Evolutionary conservation across 2,113 vertebrate genomes (phyloP).

Genomic region (Alligator sinensis): DNA sequence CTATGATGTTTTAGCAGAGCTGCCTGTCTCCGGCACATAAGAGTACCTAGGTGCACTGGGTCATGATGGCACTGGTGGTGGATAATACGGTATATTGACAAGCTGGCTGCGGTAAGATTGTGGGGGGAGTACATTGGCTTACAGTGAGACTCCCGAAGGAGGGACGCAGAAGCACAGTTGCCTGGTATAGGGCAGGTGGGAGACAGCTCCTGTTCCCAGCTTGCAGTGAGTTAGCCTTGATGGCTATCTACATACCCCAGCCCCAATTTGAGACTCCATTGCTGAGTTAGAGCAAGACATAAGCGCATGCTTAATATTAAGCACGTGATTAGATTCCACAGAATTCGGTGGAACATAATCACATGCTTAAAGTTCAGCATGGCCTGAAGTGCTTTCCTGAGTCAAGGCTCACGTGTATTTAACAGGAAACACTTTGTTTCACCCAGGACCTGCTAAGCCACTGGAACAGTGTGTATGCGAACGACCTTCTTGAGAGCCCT

Average conservation of each 20-base stretch:
- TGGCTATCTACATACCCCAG: background rate
- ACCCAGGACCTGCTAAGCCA: background rate
- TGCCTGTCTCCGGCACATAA: background rate
- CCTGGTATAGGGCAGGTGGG: background rate
- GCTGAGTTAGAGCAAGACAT: background rate
- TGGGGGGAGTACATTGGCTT: background rate
- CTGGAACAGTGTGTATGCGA: background rate
- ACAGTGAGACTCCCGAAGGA: background rate
- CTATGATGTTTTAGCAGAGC: background rate
- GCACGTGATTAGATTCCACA: background rate
- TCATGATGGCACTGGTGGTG: background rate
- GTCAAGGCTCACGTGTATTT: background rate
- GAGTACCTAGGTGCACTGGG: background rate
- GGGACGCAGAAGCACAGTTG: background rate
- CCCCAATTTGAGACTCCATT: background rate
- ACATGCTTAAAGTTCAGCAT: background rate
- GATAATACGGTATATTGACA: background rate
- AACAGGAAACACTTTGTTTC: background rate
- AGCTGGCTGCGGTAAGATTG: background rate
- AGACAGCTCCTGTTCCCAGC: background rate
- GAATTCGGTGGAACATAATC: background rate
- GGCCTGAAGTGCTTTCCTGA: background rate
- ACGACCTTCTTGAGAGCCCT: background rate
- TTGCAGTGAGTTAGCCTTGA: no score
- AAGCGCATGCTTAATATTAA: background rate